phyloP scores from a whole-genome alignment of 2,797 vertebrate species.

The Rhincodon typus region DNA sequence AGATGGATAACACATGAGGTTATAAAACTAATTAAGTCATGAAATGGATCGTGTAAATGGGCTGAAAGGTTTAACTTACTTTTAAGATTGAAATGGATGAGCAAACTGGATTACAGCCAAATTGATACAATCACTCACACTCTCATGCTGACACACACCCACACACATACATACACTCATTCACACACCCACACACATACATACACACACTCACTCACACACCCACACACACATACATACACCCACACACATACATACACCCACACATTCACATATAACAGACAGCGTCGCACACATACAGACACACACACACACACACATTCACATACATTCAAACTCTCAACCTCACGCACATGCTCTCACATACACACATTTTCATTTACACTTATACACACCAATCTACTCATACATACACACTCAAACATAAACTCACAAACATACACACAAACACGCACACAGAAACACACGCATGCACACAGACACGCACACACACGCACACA shows the following conservation, averaged over 20 bases:
- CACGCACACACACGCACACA: no score
- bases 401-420: no score
- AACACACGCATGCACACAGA: no score
- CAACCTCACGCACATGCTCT: no score
- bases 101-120: neutral
- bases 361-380: no score
- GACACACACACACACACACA: neutral
- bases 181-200: neutral
- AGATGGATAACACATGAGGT: constrained; percentile 27
- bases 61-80: neutral
- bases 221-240: neutral
- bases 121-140: no score
- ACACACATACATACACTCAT: neutral
- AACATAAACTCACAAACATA: no score
- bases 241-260: neutral
- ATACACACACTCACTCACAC: neutral
- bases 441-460: no score
- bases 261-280: neutral
- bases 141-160: no score
- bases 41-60: constrained; percentile 31
- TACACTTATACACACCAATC: no score
- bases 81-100: neutral
- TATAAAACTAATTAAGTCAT: constrained; percentile 20
- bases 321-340: no score
- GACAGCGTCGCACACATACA: no score